Conservation (phyloP, 1,140 invertebrate genomes). For the Planococcus citri region DNA sequence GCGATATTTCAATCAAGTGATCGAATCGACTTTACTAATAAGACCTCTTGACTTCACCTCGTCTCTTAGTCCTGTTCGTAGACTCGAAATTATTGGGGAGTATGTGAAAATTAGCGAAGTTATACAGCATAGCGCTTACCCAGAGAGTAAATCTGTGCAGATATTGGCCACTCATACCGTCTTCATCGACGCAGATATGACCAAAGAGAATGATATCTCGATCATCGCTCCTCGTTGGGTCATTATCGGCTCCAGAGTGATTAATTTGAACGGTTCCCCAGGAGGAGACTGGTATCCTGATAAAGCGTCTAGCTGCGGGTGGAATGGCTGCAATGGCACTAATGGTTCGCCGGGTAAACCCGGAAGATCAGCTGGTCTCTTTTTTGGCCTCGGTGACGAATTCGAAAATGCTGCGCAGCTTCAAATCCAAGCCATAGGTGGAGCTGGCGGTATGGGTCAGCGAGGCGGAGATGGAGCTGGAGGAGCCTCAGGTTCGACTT, state of each 20-base stretch:
- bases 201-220: background rate
- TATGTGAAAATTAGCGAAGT: background rate
- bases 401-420: background rate
- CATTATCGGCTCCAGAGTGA: background rate
- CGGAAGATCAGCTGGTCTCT: conserved; percentile 1
- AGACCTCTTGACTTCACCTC: background rate
- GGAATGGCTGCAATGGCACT: background rate
- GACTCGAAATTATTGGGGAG: background rate
- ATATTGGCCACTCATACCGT: conserved; percentile 15
- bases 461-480: background rate
- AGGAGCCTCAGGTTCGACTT: too few species aligned
- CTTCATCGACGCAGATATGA: conserved; percentile 9
- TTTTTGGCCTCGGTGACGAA: conserved; percentile 11
- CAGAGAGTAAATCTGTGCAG: background rate
- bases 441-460: conserved; percentile 10
- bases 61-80: background rate
- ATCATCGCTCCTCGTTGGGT: conserved; percentile 21
- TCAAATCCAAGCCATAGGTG: conserved; percentile 7
- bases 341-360: background rate
- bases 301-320: background rate
- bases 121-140: background rate
- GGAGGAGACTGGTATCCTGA: background rate
- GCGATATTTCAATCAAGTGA: background rate
- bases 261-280: conserved; percentile 1
- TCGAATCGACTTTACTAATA: background rate